Evolutionary conservation across 2,888 invertebrate genomes (phyloP), one percentile per base, ranked within the genome.

Genomic region (Brachylomia viminalis): DNA sequence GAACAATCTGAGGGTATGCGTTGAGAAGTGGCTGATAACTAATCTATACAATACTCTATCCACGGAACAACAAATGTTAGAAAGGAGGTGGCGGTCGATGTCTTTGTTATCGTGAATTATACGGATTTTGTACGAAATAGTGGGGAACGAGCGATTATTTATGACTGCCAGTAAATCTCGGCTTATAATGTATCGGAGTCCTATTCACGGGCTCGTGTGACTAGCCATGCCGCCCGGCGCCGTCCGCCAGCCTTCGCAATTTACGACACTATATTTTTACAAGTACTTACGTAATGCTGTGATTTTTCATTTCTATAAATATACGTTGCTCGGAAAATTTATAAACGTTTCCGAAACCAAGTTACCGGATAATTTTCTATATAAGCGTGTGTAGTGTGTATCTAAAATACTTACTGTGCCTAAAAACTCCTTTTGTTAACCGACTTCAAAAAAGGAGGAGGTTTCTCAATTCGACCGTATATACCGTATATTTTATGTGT

Each of bases 131-230:
- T 91, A 89, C 89, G 90, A 89, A 90, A 92, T 91, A 91, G 90
- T 92, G 89, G 90, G 86, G 88, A 89, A 91, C 91, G 87, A 89
- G 88, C 88, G 87, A 91, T 90, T 94, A 94, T 95, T 94, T 95
- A 95, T 92, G 89, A 88, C 84, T 79, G 73, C 90, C 88, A 85
- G 91, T 95, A 95, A 94, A 94, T 95, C 94, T 93, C 82, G 80
- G 91, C 90, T 92, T 91, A 92, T 93, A 94, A 93, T 93, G 92
- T 94, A 93, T 92, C 91, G 92, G 88, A 85, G 87, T 83, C 69
- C 86, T 82, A 87, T 87, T 87, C 87, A 87, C 70, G 47, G 81
- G 70, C 80, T 86, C 77, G 77, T 87, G 80, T 86, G 85, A 85
- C 87, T 86, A 82, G 82, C 83, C 76, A 68, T 82, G 84, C 83